Evolutionary conservation across 2,113 vertebrate species (phyloP).

Genomic region (Microtus pennsylvanicus): DNA sequence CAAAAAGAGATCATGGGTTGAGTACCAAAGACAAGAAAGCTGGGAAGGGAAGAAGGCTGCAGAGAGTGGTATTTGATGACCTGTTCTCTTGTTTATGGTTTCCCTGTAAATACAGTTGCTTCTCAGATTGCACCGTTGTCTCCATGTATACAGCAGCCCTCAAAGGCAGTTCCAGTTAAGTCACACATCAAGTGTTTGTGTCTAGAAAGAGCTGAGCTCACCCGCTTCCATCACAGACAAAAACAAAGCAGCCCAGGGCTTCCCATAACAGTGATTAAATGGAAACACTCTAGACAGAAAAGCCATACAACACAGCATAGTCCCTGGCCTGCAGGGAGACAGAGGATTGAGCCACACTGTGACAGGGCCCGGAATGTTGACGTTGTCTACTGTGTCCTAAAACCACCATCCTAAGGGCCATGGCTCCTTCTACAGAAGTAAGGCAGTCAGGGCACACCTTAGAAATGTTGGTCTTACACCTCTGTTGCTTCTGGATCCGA

Average conservation of each 20-base stretch:
- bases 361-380: not conserved
- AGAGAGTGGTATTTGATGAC: slow-evolving; percentile 62
- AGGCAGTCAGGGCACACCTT: not conserved
- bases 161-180: slow-evolving; percentile 68
- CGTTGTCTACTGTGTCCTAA: fast-evolving
- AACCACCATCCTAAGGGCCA: not conserved
- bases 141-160: slow-evolving; percentile 52
- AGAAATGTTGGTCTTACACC: not conserved
- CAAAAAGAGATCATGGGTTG: not conserved
- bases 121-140: slow-evolving; percentile 11
- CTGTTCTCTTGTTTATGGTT: slow-evolving; percentile 50
- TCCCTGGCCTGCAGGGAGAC: not conserved
- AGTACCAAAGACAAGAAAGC: not conserved
- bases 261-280: not conserved
- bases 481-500: not conserved
- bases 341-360: too few relatives aligned
- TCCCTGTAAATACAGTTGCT: slow-evolving; percentile 56
- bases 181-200: slow-evolving; percentile 31
- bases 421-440: not conserved
- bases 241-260: not conserved
- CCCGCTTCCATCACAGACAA: not conserved
- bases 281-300: not conserved
- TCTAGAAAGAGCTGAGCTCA: slow-evolving; percentile 10
- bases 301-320: not conserved
- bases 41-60: slow-evolving; percentile 43